Evolutionary conservation across 2,797 vertebrate species (phyloP).

Genomic region (Acanthurus tractus): DNA sequence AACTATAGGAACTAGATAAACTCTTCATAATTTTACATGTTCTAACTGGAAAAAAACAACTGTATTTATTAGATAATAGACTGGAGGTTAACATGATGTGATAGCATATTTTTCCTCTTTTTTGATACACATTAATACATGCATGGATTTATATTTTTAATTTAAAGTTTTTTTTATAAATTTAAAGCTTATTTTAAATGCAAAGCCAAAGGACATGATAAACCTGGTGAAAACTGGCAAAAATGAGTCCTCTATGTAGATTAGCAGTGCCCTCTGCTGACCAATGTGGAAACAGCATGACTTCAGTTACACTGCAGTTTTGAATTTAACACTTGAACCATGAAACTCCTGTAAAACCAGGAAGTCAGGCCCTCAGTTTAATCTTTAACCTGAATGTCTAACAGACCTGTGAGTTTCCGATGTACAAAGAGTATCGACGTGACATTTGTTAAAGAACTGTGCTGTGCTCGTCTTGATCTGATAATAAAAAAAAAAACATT

Average conservation of each 20-base stretch:
- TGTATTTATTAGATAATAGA: no score
- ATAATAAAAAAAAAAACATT: no score
- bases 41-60: not conserved
- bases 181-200: not conserved
- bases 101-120: no score
- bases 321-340: not conserved
- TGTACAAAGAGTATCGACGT: not conserved
- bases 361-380: slow-evolving; percentile 8
- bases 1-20: not conserved
- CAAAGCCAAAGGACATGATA: not conserved
- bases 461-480: not conserved
- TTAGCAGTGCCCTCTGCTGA: slow-evolving; percentile 18
- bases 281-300: not conserved
- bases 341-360: slow-evolving; percentile 23
- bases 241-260: not conserved
- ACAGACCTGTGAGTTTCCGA: not conserved
- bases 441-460: not conserved
- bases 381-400: slow-evolving; percentile 20
- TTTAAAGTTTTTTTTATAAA: not conserved
- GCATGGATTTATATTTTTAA: not conserved
- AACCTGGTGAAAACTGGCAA: no score
- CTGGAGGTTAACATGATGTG: no score
- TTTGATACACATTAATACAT: not conserved
- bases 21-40: not conserved
- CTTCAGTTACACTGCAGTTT: not conserved